Base-by-base conservation (phyloP, 2,113 vertebrate species). In the Conger conger region DNA sequence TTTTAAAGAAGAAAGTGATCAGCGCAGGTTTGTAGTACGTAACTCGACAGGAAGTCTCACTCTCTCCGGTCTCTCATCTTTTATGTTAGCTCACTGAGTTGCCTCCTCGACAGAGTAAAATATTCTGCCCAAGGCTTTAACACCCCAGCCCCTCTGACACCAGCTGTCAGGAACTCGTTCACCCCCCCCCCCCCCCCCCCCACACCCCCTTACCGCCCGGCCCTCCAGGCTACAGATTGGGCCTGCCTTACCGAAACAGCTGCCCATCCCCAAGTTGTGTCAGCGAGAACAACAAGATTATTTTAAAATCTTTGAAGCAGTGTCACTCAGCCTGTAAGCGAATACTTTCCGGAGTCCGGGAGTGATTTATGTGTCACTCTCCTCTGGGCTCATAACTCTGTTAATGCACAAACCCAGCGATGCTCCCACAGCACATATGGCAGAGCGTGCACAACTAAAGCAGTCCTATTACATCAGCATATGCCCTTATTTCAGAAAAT, bases 281-380 rank as follows among this genome's bases (percentile, higher is more conserved):
- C 83, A 87, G 80, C 86, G 85, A 90, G 87, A 89, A 87, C 89
- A 91, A 90, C 90, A 86, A 88, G 90, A 92, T 92, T 88, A 92
- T 87, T 90, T 93, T 86, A 87, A 92, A 89, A 91, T 89, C 90
- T 94, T 92, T 94, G 91, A 93, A 90, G 92, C 88, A 17, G 15
- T 83, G 88, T 90, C 57, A 89, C 88, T 87, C 30, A 33, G 87
- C 88, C 83, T 86, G 90, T 88, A 79, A 86, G 83, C 85, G 82
- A 89, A 90, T 86, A 83, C 81, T 78, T 87, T 84, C 83, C 88
- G 81, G 88, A 90, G 87, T 84, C 33, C 57, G 85, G 84, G 82
- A 84, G 87, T 88, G 91, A 91, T 90, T 89, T 91, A 92, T 42
- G 82, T 90, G 84, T 36, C 54, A 11, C 88, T 90, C 87, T 84